Percentiles rank a stretch among this genome's conserved stretches.
Evolutionary conservation across 1,140 invertebrate species (phyloP).

Genomic region (Leptinotarsa lineolata): DNA sequence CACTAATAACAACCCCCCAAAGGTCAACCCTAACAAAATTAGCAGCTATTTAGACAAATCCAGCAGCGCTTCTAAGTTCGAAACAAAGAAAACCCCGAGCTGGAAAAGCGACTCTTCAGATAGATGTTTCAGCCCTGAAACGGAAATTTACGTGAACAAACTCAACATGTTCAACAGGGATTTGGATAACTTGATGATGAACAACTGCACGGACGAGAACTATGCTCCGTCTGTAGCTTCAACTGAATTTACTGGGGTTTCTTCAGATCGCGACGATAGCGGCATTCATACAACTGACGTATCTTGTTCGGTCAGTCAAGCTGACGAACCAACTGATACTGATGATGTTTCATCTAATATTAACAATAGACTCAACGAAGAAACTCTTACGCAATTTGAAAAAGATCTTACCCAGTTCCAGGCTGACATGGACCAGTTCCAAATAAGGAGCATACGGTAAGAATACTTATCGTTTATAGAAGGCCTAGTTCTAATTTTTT

Average conservation of each 20-base stretch:
- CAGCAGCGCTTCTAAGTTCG: slow-evolving; percentile 34
- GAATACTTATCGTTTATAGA: neutral
- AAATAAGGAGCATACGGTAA: slow-evolving; percentile 4
- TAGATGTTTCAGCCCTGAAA: slow-evolving; percentile 48
- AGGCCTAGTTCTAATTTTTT: too few relatives aligned
- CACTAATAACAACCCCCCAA: slow-evolving; percentile 35
- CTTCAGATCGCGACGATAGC: slow-evolving; percentile 78
- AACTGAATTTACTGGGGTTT: slow-evolving; percentile 59
- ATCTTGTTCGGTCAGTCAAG: slow-evolving; percentile 74
- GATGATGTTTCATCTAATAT: slow-evolving; percentile 39
- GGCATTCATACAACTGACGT: slow-evolving; percentile 81
- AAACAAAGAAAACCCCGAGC: slow-evolving; percentile 33
- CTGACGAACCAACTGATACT: slow-evolving; percentile 66
- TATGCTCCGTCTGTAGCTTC: slow-evolving; percentile 62
- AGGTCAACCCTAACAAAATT: slow-evolving; percentile 38
- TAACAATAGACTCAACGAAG: slow-evolving; percentile 47
- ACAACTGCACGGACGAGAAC: slow-evolving; percentile 54
- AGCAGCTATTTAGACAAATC: slow-evolving; percentile 46
- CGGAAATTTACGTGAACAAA: slow-evolving; percentile 49
- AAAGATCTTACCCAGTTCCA: slow-evolving; percentile 29
- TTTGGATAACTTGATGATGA: slow-evolving; percentile 46
- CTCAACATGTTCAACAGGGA: slow-evolving; percentile 49
- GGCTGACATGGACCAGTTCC: slow-evolving; percentile 26
- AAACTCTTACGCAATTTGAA: slow-evolving; percentile 35
- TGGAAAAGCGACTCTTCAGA: slow-evolving; percentile 34